Evolutionary conservation across 2,888 invertebrate species (phyloP), one percentile per base, ranked within the genome.

Genomic region (Loripinus fragilis): DNA sequence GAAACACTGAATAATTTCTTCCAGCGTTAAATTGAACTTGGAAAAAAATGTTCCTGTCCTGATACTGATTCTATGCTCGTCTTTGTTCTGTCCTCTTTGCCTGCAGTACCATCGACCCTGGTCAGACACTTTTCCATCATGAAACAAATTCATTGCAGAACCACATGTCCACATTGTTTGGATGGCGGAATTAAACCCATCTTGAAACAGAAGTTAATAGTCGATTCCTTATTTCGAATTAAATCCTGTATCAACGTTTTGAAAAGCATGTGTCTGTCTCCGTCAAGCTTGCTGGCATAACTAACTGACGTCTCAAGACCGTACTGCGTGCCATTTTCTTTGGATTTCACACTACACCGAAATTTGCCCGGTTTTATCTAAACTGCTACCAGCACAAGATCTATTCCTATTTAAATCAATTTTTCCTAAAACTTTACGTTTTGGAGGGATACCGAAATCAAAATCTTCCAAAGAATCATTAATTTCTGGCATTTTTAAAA

Each of bases 151-250:
- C 60, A 60, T 33, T 12, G 12, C 1, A 30, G 17, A 20, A 17
- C 33, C 33, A 33, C 60, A 60, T 12, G 30, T 60, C 33, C 33
- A 20, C 60, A 60, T 17, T 33, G 1, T 60, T 28, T 60, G 5
- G 3, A 2, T 15, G 20, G 17, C 33, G 60, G 60, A 7, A 60
- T 12, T 20, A 60, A 33, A 12, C 20, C 33, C 33, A 33, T 30
- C 17, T 33, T 60, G 17, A 60, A 60, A 60, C 60, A 60, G 60
- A 60, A 60, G 2, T 60, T 33, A 30, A 60, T 20, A 17, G 60
- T 20, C 15, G 30, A 2, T 1, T 30, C 33, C 33, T 60, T 60
- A 3, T 33, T 60, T 12, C 10, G 17, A 17, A 60, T 60, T 2
- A 60, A 1, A 17, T 60, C 17, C 12, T 20, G 3, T 20, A 60